phyloP scores from a whole-genome alignment of 2,797 vertebrate genomes.

The Circus cinereus region DNA sequence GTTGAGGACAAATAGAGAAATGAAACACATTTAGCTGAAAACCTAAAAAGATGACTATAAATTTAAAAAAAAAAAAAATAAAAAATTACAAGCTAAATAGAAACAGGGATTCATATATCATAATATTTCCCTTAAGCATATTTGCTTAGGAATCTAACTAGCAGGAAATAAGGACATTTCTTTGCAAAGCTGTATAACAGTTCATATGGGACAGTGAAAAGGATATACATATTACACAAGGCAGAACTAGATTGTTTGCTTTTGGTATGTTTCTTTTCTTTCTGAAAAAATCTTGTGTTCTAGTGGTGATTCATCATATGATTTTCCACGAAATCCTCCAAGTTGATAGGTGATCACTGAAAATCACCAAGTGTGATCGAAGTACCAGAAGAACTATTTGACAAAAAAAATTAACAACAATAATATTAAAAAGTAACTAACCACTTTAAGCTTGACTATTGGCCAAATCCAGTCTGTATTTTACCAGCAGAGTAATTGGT shows the following conservation, averaged over 20 bases:
- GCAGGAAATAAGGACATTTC: neutral
- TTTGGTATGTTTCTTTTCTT: neutral
- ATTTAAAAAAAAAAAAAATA: no score
- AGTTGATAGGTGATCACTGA: neutral
- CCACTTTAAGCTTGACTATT: neutral
- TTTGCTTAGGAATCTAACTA: neutral
- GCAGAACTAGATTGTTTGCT: neutral
- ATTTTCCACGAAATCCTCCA: neutral
- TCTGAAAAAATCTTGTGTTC: neutral
- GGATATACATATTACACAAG: neutral
- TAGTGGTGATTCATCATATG: neutral
- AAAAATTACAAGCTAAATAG: neutral
- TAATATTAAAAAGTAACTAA: neutral
- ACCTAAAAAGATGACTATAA: neutral
- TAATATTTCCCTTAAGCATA: neutral
- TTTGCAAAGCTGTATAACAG: neutral
- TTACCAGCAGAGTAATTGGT: neutral
- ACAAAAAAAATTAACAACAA: neutral
- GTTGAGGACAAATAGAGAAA: neutral
- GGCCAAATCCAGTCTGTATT: neutral
- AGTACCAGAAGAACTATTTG: neutral
- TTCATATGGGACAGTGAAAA: neutral
- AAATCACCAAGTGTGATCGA: neutral
- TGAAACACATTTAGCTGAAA: neutral
- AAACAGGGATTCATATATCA: neutral